Percentiles rank a stretch among this genome's conserved stretches.
These are phyloP conservation scores for Platichthys stellatus DNA, from an alignment of 2,113 vertebrate species.

Conservation along the genomic window DNA sequence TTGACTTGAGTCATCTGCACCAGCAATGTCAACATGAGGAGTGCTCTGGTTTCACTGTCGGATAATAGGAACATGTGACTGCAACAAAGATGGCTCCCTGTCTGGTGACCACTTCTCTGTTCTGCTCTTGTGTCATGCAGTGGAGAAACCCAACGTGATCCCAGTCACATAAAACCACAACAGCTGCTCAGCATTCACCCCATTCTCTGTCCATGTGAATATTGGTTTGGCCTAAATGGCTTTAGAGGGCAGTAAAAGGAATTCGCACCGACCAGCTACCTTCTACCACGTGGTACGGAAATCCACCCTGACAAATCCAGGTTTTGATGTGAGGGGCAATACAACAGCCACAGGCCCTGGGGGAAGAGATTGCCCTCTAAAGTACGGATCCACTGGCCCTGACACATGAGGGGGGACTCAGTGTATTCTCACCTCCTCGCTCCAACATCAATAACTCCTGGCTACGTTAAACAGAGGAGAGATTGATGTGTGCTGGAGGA, in stretches of 20 bases:
- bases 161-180: neutral
- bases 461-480: constrained; percentile 20
- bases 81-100: neutral
- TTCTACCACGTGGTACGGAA: neutral
- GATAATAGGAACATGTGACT: constrained; percentile 3
- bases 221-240: constrained; percentile 1
- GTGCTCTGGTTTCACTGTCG: constrained; percentile 17
- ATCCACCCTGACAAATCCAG: constrained; percentile 11
- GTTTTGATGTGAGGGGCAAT: constrained; percentile 10
- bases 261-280: constrained; percentile 3
- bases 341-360: neutral
- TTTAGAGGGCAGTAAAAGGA: constrained; percentile 15
- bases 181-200: constrained; percentile 10
- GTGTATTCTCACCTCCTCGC: constrained; percentile 30
- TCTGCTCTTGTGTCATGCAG: constrained; percentile 16
- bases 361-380: constrained; percentile 34
- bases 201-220: neutral
- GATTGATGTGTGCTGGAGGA: constrained; percentile 9
- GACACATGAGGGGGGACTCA: constrained; percentile 1
- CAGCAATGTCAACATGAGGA: neutral
- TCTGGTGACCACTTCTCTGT: constrained; percentile 46
- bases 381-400: neutral
- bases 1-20: neutral
- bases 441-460: constrained; percentile 38
- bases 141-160: neutral